phyloP scores from a whole-genome alignment of 2,797 vertebrate genomes.

The Anabacerthia variegaticeps region DNA sequence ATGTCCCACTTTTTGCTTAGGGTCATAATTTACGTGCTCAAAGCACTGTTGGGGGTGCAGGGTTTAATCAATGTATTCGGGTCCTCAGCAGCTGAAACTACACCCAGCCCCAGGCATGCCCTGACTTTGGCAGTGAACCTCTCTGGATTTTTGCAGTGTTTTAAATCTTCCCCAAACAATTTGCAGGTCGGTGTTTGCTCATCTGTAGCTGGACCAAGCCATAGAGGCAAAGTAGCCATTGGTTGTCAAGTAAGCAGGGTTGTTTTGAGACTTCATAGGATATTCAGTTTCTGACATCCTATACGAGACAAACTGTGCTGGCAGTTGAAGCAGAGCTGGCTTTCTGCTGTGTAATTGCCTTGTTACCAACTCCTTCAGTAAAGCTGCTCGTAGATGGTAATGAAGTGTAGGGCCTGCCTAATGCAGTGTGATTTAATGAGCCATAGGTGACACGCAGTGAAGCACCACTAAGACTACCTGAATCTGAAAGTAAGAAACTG shows the following conservation, averaged over 20 bases:
- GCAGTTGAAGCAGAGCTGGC: background rate
- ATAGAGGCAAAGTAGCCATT: background rate
- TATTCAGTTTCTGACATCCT: background rate
- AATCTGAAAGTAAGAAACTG: background rate
- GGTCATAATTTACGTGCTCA: background rate
- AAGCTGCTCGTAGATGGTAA: background rate
- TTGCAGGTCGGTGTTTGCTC: background rate
- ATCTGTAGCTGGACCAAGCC: background rate
- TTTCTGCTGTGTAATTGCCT: background rate
- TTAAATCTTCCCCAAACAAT: background rate
- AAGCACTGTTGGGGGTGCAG: background rate
- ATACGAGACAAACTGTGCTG: background rate
- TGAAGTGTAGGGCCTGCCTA: background rate
- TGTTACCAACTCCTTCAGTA: background rate
- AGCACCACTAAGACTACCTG: background rate
- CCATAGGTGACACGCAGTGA: background rate
- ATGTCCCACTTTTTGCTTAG: background rate
- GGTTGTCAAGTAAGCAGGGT: background rate
- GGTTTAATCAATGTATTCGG: background rate
- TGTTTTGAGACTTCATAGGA: background rate
- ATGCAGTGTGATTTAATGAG: background rate
- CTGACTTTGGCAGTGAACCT: background rate
- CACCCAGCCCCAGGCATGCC: background rate
- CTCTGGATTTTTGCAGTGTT: background rate
- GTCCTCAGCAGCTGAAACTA: background rate